Evolutionary conservation across 2,888 invertebrate species (phyloP).

Genomic region (Caradrina clavipalpis): DNA sequence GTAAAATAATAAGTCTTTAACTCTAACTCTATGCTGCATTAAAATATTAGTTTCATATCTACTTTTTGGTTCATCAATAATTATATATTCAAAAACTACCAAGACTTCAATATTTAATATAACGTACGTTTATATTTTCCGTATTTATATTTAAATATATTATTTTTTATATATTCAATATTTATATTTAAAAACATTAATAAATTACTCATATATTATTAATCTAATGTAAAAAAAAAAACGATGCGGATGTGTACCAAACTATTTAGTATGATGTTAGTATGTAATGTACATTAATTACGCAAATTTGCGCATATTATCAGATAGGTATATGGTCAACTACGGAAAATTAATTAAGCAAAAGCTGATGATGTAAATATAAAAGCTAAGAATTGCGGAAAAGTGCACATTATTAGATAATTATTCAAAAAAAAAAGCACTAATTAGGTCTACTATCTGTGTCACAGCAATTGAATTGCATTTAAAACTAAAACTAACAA

Average conservation of each 20-base stretch:
- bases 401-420: background rate
- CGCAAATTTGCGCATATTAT: too few relatives aligned
- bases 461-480: constrained; percentile 16
- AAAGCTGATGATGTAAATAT: constrained; percentile 17
- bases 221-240: too few relatives aligned
- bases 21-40: constrained; percentile 26
- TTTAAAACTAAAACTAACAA: background rate
- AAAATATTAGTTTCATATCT: constrained; percentile 1
- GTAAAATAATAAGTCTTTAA: constrained; percentile 62
- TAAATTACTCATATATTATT: too few relatives aligned
- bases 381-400: background rate
- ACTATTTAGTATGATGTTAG: background rate
- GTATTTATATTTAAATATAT: too few relatives aligned
- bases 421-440: background rate
- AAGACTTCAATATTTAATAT: background rate
- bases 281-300: constrained; percentile 5
- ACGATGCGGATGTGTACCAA: too few relatives aligned
- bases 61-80: background rate
- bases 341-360: background rate
- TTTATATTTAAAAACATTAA: too few relatives aligned
- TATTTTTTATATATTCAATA: too few relatives aligned
- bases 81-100: background rate
- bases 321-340: too few relatives aligned
- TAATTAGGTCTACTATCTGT: too few relatives aligned
- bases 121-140: background rate